Percentiles rank a stretch among this genome's conserved stretches.
phyloP scores from a whole-genome alignment of 2,113 vertebrate genomes.

The Periophthalmus modestus region DNA sequence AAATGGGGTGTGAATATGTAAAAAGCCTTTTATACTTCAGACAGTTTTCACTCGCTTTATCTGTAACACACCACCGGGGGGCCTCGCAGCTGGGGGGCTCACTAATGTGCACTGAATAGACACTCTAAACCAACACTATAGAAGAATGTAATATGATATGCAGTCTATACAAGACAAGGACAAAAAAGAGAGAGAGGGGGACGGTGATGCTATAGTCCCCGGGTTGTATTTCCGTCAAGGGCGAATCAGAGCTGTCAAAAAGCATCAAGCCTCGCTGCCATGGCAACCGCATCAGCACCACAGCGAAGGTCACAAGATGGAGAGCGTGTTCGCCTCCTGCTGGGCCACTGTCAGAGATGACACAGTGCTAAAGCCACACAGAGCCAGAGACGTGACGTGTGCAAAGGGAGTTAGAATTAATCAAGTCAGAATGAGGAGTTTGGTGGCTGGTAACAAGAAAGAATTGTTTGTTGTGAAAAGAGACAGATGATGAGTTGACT shows the following conservation, averaged over 20 bases:
- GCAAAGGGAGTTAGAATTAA: slow-evolving; percentile 36
- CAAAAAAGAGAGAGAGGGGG: slow-evolving; percentile 24
- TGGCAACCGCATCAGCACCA: slow-evolving; percentile 68
- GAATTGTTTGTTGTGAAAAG: slow-evolving; percentile 34
- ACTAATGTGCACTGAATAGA: slow-evolving; percentile 38
- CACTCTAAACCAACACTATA: slow-evolving; percentile 42
- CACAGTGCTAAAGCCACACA: slow-evolving; percentile 50
- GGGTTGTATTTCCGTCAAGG: slow-evolving; percentile 68
- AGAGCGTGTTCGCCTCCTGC: slow-evolving; percentile 63
- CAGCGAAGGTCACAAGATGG: slow-evolving; percentile 73
- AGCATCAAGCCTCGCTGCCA: slow-evolving; percentile 73
- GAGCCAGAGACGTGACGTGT: slow-evolving; percentile 26
- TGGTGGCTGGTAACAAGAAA: slow-evolving; percentile 22
- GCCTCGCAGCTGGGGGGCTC: slow-evolving; percentile 40
- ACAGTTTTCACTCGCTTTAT: slow-evolving; percentile 46
- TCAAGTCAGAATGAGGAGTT: slow-evolving; percentile 1
- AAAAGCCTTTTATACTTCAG: slow-evolving; percentile 48
- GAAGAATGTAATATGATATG: slow-evolving; percentile 38
- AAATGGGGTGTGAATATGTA: slow-evolving; percentile 22
- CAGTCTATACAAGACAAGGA: slow-evolving; percentile 51
- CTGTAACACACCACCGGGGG: slow-evolving; percentile 54
- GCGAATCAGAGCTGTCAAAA: slow-evolving; percentile 74
- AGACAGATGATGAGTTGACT: slow-evolving; percentile 43
- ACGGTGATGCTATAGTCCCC: slow-evolving; percentile 34
- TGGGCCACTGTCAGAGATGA: slow-evolving; percentile 64